These are phyloP conservation scores for Lepus americanus DNA, from an alignment of 2,113 vertebrate species.

Conservation along the genomic window DNA sequence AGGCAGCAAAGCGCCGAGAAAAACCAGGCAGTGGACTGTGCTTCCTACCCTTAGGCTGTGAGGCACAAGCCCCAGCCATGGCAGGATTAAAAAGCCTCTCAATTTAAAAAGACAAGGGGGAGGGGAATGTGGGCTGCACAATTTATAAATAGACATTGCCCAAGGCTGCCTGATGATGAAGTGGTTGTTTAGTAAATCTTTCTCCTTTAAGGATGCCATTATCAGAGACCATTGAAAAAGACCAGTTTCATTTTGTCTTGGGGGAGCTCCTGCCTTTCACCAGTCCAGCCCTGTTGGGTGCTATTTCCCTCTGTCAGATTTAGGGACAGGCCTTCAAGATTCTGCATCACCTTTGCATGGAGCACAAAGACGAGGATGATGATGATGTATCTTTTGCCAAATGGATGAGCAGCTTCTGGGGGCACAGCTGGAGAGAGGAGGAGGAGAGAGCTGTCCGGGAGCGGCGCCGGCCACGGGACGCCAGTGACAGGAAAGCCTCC, in stretches of 20 bases:
- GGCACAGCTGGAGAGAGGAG: constrained; percentile 90
- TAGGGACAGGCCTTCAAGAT: constrained; percentile 46
- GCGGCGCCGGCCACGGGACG: constrained; percentile 75
- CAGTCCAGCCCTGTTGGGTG: constrained; percentile 66
- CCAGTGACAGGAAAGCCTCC: constrained; percentile 91
- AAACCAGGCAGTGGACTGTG: constrained; percentile 85
- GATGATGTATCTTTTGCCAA: constrained; percentile 97
- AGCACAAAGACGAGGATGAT: constrained; percentile 90
- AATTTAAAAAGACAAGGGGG: constrained; percentile 89
- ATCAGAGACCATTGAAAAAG: constrained; percentile 69
- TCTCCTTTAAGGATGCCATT: constrained; percentile 75
- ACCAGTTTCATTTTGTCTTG: constrained; percentile 45
- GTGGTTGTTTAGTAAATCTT: constrained; percentile 79
- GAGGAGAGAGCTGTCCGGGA: constrained; percentile 88
- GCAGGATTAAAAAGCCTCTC: constrained; percentile 92
- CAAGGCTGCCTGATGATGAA: constrained; percentile 82
- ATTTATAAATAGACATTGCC: constrained; percentile 88
- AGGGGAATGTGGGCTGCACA: constrained; percentile 87
- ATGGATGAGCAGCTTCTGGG: constrained; percentile 99
- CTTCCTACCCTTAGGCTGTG: constrained; percentile 86
- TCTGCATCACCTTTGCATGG: constrained; percentile 88
- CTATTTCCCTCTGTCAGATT: constrained; percentile 56
- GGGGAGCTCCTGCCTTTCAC: constrained; percentile 49
- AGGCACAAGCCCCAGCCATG: constrained; percentile 88
- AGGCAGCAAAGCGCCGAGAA: constrained; percentile 88